Base-by-base conservation (phyloP, 2,888 invertebrate species). In the Carabus problematicus region DNA sequence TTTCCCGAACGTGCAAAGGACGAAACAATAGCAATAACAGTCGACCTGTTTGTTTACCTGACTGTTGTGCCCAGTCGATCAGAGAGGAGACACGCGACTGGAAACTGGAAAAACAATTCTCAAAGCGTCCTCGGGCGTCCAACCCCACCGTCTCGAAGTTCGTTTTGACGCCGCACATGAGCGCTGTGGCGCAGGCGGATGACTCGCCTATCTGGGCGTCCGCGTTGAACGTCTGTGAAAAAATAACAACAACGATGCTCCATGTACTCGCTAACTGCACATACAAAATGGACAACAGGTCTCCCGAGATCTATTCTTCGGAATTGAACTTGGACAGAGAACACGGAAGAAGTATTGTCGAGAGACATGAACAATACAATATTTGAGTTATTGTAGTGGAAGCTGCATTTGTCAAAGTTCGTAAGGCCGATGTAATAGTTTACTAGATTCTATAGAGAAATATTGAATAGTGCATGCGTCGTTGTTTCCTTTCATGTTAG, bases 201-300 rank as follows among this genome's bases (percentile, higher is more conserved):
- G 89, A 89, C 77, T 89, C 90, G 0, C 89, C 86, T 3, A 88
- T 86, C 79, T 89, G 89, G 4, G 86, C 85, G 76, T 90, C 88
- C 76, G 86, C 84, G 77, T 88, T 89, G 81, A 88, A 90, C 0
- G 89, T 90, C 89, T 89, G 83, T 52, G 16, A 40, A 64, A 45
- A 58, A 40, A 39, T 11, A n/a, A 74, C 66, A 71, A 71, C 59
- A 67, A 42, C 43, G 54, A 58, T 62, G 56, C 4, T 61, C 58
- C 29, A 39, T 58, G 29, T 29, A 39, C 14, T 19, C 4, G 29
- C 40, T 19, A 12, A 54, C 3, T 14, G 18, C 8, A 11, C 11
- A 54, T 54, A 54, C 16, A 14, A 29, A 29, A 29, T 29, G 29
- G 29, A 29, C 29, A 29, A 29, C 29, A 29, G 29, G 29, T 29